Conservation (phyloP, 2,888 invertebrate species). For the Pasiphila rectangulata region DNA sequence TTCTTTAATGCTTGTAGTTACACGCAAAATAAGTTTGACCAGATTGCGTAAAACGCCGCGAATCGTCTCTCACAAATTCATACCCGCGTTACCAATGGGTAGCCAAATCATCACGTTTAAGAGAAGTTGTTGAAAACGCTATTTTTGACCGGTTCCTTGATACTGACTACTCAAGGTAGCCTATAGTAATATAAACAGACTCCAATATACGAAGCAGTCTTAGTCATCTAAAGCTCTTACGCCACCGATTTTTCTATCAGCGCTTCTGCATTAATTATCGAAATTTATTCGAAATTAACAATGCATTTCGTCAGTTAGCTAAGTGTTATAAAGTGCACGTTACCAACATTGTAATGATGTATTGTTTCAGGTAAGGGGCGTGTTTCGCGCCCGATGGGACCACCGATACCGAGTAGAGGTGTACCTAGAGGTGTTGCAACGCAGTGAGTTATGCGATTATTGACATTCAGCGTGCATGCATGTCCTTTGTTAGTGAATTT, state of each 20-base stretch:
- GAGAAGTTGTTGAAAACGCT: too few species aligned
- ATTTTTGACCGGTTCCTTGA: too few species aligned
- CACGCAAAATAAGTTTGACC: too few species aligned
- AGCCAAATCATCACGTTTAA: too few species aligned
- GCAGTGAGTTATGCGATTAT: conserved; percentile 60
- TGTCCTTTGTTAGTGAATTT: conserved; percentile 33
- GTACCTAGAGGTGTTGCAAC: conserved; percentile 64
- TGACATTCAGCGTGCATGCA: conserved; percentile 42
- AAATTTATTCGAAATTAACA: conserved; percentile 17
- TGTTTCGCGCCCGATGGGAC: conserved; percentile 54
- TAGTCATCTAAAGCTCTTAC: neutral
- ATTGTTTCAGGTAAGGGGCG: conserved; percentile 80
- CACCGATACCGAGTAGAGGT: conserved; percentile 60
- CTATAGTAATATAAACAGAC: too few species aligned
- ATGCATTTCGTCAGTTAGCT: conserved; percentile 23
- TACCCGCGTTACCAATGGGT: too few species aligned
- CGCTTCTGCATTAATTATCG: conserved; percentile 18
- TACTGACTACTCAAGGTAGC: too few species aligned
- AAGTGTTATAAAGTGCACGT: conserved; percentile 57
- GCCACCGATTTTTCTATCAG: neutral
- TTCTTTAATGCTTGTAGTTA: too few species aligned
- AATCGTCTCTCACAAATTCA: too few species aligned
- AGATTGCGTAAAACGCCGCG: too few species aligned
- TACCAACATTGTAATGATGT: conserved; percentile 73
- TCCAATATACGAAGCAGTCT: neutral